These are phyloP conservation scores for Molanna angustata DNA, from an alignment of 2,888 invertebrate genomes.

Conservation along the genomic window DNA sequence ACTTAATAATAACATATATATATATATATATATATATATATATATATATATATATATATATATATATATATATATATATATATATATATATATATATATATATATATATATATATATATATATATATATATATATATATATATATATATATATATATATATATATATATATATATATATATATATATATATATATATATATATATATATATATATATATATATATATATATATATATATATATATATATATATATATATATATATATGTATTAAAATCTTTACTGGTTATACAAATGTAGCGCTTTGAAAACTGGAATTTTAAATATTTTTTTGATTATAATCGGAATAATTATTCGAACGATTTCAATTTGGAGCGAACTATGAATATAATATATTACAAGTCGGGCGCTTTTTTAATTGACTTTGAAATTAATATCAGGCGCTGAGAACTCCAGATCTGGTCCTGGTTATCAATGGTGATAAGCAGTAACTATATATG, in stretches of 20 bases:
- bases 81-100: neutral
- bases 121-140: neutral
- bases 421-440: no score
- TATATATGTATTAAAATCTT: neutral
- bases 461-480: no score
- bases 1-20: no score
- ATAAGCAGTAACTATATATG: no score
- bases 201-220: neutral
- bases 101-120: neutral
- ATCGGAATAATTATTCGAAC: no score
- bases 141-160: neutral
- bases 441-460: no score
- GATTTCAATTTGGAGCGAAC: no score
- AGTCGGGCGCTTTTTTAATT: no score
- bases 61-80: neutral
- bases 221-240: neutral
- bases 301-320: no score
- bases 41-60: neutral
- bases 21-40: neutral
- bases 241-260: neutral
- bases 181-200: neutral
- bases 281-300: no score
- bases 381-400: no score
- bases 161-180: neutral
- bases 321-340: no score